These are phyloP conservation scores for Silurus aristotelis DNA, from an alignment of 2,797 vertebrate genomes.

Conservation along the genomic window DNA sequence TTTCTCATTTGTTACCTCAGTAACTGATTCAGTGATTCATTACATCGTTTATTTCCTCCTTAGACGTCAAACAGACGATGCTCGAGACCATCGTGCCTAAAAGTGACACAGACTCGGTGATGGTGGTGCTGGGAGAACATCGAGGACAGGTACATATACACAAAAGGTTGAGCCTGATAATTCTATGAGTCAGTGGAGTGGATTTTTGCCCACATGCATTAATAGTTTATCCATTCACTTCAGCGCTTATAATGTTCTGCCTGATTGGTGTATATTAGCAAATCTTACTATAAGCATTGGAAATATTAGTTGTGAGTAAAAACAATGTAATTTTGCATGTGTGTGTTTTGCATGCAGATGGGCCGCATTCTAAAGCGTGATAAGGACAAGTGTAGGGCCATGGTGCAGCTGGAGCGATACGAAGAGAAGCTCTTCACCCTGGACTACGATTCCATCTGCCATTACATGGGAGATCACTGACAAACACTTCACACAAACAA, in stretches of 20 bases:
- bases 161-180: neutral
- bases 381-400: slow-evolving; percentile 75
- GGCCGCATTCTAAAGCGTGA: slow-evolving; percentile 83
- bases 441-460: slow-evolving; percentile 86
- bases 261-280: neutral
- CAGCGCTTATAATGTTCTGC: no score
- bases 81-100: slow-evolving; percentile 88
- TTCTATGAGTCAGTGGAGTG: neutral
- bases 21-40: no score
- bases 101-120: slow-evolving; percentile 67
- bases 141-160: slow-evolving; percentile 66
- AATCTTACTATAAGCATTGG: neutral
- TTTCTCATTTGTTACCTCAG: no score
- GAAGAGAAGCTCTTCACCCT: slow-evolving; percentile 78
- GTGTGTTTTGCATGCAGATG: slow-evolving; percentile 67
- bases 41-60: neutral
- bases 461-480: slow-evolving; percentile 78
- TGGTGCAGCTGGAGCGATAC: slow-evolving; percentile 81
- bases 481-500: slow-evolving; percentile 2
- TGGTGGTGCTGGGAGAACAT: slow-evolving; percentile 77
- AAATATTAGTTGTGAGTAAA: neutral
- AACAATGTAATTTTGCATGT: neutral
- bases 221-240: no score
- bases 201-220: neutral
- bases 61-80: slow-evolving; percentile 86